Conservation (phyloP, 1,140 invertebrate species). For the Thaumetopoea pityocampa region DNA sequence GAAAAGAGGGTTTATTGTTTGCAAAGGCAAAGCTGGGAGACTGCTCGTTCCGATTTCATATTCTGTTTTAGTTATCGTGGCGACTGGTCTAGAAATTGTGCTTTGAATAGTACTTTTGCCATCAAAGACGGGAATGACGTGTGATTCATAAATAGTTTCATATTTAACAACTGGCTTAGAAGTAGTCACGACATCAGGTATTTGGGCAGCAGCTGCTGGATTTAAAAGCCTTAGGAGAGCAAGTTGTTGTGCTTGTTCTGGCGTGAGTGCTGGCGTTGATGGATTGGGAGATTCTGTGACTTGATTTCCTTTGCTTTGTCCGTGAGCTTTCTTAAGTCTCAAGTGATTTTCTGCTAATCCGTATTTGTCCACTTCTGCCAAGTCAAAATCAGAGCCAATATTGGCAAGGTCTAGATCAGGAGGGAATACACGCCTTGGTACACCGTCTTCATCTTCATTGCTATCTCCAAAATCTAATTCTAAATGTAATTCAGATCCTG, state of each 20-base stretch:
- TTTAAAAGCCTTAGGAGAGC: conserved; percentile 84
- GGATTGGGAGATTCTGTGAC: conserved; percentile 66
- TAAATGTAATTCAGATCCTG: conserved; percentile 90
- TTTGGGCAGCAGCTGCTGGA: conserved; percentile 78
- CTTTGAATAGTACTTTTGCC: conserved; percentile 84
- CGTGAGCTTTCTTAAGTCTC: conserved; percentile 78
- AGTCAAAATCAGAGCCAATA: conserved; percentile 82
- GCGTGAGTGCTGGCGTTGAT: conserved; percentile 76
- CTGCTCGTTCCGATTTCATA: conserved; percentile 85
- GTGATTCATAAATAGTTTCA: conserved; percentile 88
- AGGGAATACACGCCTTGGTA: conserved; percentile 78
- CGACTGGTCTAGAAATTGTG: conserved; percentile 85
- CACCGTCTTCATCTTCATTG: conserved; percentile 82
- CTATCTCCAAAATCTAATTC: conserved; percentile 90
- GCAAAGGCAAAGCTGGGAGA: conserved; percentile 76
- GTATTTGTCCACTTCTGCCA: conserved; percentile 82
- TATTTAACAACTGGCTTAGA: conserved; percentile 85
- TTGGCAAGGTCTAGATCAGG: conserved; percentile 80
- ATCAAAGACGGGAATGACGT: conserved; percentile 86
- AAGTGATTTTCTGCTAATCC: conserved; percentile 74
- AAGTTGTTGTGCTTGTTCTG: conserved; percentile 85
- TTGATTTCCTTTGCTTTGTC: conserved; percentile 70
- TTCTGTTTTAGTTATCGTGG: conserved; percentile 85
- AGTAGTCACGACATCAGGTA: conserved; percentile 84
- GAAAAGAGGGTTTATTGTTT: conserved; percentile 73